A percentile compares a stretch with the other conserved stretches of the same genome.
phyloP scores from a whole-genome alignment of 2,113 vertebrate species.

The Haplotaxodon microlepis region DNA sequence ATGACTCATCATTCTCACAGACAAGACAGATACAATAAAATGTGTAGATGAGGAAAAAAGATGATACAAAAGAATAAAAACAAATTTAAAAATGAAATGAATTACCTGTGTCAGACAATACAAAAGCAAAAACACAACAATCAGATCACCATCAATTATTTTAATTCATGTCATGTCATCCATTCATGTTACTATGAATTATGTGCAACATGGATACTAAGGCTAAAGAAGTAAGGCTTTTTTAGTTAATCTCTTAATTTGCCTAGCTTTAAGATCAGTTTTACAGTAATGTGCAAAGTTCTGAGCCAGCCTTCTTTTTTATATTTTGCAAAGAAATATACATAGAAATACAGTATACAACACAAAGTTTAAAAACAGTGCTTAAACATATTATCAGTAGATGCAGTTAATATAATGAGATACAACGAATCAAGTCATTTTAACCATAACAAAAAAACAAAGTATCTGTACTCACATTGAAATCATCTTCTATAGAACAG shows the following conservation, averaged over 20 bases:
- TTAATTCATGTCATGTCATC: background rate
- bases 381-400: background rate
- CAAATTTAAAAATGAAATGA: background rate
- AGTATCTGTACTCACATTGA: slow-evolving; percentile 13
- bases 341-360: too few species aligned
- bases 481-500: background rate
- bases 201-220: background rate
- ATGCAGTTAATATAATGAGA: too few species aligned
- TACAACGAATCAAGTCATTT: too few species aligned
- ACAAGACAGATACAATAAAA: background rate
- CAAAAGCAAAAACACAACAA: accelerated
- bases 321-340: too few species aligned
- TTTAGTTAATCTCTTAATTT: background rate
- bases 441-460: too few species aligned
- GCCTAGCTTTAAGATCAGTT: background rate
- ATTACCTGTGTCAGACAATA: background rate
- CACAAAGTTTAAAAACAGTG: background rate
- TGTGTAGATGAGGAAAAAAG: background rate
- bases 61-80: background rate
- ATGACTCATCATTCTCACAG: accelerated
- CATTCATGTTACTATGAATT: background rate
- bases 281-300: too few species aligned
- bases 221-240: too few species aligned
- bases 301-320: too few species aligned
- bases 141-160: background rate